A percentile compares a stretch with the other conserved stretches of the same genome.
phyloP scores from a whole-genome alignment of 2,113 vertebrate genomes.

The Gadus chalcogrammus region DNA sequence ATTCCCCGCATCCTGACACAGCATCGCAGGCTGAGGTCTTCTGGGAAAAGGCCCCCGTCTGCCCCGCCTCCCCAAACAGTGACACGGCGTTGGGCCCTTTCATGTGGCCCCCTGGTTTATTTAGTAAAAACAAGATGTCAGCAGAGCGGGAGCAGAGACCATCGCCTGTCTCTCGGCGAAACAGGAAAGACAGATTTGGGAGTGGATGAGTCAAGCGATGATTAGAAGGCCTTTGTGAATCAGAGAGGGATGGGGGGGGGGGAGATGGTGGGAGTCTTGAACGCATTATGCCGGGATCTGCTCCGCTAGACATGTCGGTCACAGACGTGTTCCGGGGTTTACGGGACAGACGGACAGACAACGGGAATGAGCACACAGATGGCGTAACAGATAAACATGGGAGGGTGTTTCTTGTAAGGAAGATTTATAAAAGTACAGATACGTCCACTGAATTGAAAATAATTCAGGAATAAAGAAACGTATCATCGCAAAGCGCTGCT shows the following conservation, averaged over 20 bases:
- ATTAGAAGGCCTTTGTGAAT: slow-evolving; percentile 42
- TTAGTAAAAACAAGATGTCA: slow-evolving; percentile 30
- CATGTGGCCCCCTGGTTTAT: slow-evolving; percentile 54
- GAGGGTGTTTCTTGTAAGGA: too few relatives aligned
- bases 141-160: background rate
- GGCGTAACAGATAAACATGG: too few relatives aligned
- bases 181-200: background rate
- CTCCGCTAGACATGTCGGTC: slow-evolving; percentile 10
- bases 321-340: background rate
- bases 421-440: too few relatives aligned
- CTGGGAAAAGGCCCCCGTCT: slow-evolving; percentile 51
- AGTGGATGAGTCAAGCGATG: slow-evolving; percentile 29
- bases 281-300: slow-evolving; percentile 32
- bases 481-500: too few relatives aligned
- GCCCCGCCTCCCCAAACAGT: slow-evolving; percentile 24
- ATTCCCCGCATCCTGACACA: slow-evolving; percentile 56
- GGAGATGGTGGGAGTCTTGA: slow-evolving; percentile 5
- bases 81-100: slow-evolving; percentile 43
- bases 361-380: too few relatives aligned
- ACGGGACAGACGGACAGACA: background rate
- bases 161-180: background rate
- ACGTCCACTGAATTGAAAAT: too few relatives aligned
- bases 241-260: slow-evolving; percentile 13
- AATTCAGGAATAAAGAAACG: too few relatives aligned
- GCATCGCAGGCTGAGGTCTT: slow-evolving; percentile 49